Percentiles rank a stretch among this genome's conserved stretches.
Evolutionary conservation across 2,113 vertebrate genomes (phyloP).

Genomic region (Rattus rattus): DNA sequence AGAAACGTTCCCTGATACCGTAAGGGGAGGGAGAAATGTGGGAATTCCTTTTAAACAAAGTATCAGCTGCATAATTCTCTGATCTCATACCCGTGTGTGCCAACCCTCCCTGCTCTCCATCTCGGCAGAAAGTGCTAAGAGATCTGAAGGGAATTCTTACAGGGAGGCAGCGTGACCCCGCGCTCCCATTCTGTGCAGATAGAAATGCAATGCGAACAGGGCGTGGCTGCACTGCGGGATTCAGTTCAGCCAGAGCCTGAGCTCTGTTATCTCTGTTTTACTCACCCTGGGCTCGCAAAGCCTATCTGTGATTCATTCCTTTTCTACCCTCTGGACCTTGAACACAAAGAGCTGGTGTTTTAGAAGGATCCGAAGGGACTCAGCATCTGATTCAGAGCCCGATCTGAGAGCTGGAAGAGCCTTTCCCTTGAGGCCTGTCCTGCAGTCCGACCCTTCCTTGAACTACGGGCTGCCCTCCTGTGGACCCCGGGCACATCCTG

Average conservation of each 20-base stretch:
- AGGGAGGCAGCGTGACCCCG: slow-evolving; percentile 39
- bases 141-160: slow-evolving; percentile 47
- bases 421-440: neutral
- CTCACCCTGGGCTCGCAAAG: slow-evolving; percentile 43
- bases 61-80: slow-evolving; percentile 45
- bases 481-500: neutral
- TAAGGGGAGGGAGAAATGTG: neutral
- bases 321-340: slow-evolving; percentile 67
- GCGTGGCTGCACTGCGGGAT: slow-evolving; percentile 19
- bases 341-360: slow-evolving; percentile 50
- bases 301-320: slow-evolving; percentile 72
- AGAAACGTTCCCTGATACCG: slow-evolving; percentile 46
- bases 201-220: slow-evolving; percentile 64
- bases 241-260: neutral
- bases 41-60: slow-evolving; percentile 63
- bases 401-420: neutral
- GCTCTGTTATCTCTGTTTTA: slow-evolving; percentile 67
- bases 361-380: neutral
- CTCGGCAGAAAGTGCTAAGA: slow-evolving; percentile 47
- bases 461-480: neutral
- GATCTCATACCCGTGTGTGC: slow-evolving; percentile 41
- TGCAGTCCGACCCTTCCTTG: neutral
- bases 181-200: slow-evolving; percentile 49
- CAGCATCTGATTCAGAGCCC: neutral
- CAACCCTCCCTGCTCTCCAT: slow-evolving; percentile 24